phyloP scores from a whole-genome alignment of 2,888 invertebrate species.

The Drosophila atroscutellata region DNA sequence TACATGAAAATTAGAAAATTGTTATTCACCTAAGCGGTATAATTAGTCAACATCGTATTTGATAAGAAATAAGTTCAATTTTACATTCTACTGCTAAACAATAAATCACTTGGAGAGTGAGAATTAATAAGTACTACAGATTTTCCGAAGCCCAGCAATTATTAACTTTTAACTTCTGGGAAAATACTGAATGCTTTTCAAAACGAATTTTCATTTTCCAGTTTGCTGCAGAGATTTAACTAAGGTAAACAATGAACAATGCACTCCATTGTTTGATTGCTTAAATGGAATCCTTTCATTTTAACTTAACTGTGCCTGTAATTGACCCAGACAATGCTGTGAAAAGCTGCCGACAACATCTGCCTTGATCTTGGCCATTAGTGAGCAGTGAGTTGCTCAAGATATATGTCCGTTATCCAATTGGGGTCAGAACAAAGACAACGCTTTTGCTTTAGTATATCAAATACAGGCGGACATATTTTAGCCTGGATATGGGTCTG shows the following conservation, averaged over 20 bases:
- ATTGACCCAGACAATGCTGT: conserved; percentile 35
- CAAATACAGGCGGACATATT: neutral
- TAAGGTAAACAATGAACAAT: conserved; percentile 54
- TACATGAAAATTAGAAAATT: neutral
- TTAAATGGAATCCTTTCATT: conserved; percentile 61
- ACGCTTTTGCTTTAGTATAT: neutral
- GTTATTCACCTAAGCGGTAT: neutral
- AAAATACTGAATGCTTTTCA: conserved; percentile 7
- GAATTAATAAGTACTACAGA: neutral
- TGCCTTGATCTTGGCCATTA: conserved; percentile 65
- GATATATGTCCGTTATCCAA: conserved; percentile 24
- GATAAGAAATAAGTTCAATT: neutral
- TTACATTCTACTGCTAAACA: neutral
- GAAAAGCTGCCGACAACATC: conserved; percentile 12
- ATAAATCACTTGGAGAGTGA: neutral
- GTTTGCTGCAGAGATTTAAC: conserved; percentile 33
- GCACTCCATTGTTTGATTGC: conserved; percentile 60
- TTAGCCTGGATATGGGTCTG: conserved; percentile 6
- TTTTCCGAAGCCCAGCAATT: neutral
- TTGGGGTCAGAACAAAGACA: conserved; percentile 28
- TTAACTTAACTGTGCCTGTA: conserved; percentile 41
- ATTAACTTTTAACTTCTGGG: neutral
- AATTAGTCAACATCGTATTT: neutral
- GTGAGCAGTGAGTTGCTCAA: conserved; percentile 30
- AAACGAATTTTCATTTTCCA: conserved; percentile 27